Conservation (phyloP, 2,888 invertebrate genomes). For the Drosophila fungiperda region DNA sequence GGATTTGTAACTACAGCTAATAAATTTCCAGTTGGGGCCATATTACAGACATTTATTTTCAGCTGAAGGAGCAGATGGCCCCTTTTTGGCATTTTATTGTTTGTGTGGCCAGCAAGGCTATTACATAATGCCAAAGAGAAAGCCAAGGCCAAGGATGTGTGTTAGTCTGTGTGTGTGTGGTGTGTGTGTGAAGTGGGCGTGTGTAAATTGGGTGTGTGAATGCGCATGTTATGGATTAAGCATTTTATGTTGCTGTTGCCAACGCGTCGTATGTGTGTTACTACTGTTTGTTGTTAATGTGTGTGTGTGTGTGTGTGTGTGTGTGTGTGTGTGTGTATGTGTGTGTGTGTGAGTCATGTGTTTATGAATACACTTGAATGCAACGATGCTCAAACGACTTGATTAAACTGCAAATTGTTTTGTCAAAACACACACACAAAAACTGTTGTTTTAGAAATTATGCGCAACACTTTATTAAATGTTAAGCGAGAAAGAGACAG, state of each 20-base stretch:
- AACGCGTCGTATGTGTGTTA: slow-evolving; percentile 63
- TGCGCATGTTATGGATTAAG: slow-evolving; percentile 59
- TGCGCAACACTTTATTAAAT: slow-evolving; percentile 69
- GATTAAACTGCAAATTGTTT: slow-evolving; percentile 58
- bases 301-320: slow-evolving; percentile 24
- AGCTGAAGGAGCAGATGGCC: slow-evolving; percentile 29
- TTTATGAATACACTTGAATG: slow-evolving; percentile 48
- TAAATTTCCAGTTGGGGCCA: slow-evolving; percentile 38
- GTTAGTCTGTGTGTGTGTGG: slow-evolving; percentile 14
- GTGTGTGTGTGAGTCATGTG: slow-evolving; percentile 26
- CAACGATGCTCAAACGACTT: slow-evolving; percentile 63
- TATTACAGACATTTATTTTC: slow-evolving; percentile 58
- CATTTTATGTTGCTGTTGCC: slow-evolving; percentile 58
- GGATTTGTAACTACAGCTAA: slow-evolving; percentile 41
- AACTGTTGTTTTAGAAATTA: slow-evolving; percentile 58
- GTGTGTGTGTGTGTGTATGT: slow-evolving; percentile 5
- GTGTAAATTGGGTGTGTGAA: slow-evolving; percentile 31
- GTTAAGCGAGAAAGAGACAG: slow-evolving; percentile 26
- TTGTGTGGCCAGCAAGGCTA: slow-evolving; percentile 46
- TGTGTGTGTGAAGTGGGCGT: slow-evolving; percentile 9
- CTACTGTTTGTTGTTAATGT: not conserved
- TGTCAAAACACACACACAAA: slow-evolving; percentile 41
- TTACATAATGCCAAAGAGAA: slow-evolving; percentile 52
- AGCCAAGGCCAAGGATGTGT: slow-evolving; percentile 50
- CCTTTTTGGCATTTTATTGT: slow-evolving; percentile 1